Conservation (phyloP, 2,888 invertebrate species). For the Drosophila helvetica region DNA sequence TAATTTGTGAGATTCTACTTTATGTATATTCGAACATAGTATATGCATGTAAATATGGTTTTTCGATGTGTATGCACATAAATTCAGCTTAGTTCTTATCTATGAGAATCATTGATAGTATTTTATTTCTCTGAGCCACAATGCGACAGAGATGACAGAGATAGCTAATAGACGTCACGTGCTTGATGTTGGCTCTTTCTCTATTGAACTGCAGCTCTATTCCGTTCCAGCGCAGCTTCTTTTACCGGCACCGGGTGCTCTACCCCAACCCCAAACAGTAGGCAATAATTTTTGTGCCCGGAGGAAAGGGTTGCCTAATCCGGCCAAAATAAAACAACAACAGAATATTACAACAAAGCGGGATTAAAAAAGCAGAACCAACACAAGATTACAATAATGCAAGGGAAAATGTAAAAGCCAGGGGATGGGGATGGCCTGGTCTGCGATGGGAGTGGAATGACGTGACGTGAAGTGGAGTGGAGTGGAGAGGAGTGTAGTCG, state of each 20-base stretch:
- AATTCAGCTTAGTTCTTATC: neutral
- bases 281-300: neutral
- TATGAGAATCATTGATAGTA: neutral
- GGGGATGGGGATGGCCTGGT: neutral
- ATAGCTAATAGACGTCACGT: conserved; percentile 30
- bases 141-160: neutral
- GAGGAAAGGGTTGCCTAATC: conserved; percentile 37
- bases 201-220: neutral
- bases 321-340: conserved; percentile 29
- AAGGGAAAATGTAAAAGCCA: conserved; percentile 5
- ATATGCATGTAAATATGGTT: neutral
- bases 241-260: neutral
- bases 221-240: neutral
- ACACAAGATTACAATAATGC: conserved; percentile 59
- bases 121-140: conserved; percentile 30
- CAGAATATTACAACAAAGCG: conserved; percentile 57
- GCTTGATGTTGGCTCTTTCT: conserved; percentile 20
- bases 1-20: no score
- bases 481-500: no score
- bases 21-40: no score
- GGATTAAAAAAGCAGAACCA: conserved; percentile 63
- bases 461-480: neutral
- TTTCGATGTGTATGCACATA: neutral
- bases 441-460: neutral
- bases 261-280: conserved; percentile 25